Evolutionary conservation across 37 sponge, comb jelly and placozoan genomes (phyloP).

Genomic region (Beroe ovata): DNA sequence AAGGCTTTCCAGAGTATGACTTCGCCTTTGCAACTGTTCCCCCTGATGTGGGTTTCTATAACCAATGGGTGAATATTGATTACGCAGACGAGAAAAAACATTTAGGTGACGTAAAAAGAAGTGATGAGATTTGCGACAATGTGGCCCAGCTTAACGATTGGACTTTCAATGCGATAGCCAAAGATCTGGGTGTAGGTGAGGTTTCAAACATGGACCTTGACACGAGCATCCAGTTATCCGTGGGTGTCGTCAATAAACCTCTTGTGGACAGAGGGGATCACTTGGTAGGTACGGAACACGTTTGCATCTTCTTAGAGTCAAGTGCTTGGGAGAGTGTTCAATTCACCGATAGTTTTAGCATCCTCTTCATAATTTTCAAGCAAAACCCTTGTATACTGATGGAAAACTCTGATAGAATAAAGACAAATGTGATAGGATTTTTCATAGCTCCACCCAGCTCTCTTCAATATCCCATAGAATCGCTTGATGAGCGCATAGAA

Average conservation of each 20-base stretch:
- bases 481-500: not conserved
- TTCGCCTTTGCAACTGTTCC: not conserved
- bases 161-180: not conserved
- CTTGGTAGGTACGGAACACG: not conserved
- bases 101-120: not conserved
- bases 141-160: not conserved
- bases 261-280: not conserved
- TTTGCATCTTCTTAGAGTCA: not conserved
- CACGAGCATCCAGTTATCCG: not conserved
- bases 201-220: not conserved
- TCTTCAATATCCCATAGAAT: not conserved
- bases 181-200: not conserved
- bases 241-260: not conserved
- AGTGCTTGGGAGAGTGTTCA: not conserved
- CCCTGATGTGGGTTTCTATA: slow-evolving; percentile 21
- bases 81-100: not conserved
- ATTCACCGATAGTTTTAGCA: not conserved
- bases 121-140: slow-evolving; percentile 5
- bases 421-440: not conserved
- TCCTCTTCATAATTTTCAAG: not conserved
- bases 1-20: not conserved
- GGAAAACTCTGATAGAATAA: slow-evolving; percentile 4
- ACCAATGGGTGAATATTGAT: slow-evolving; percentile 37
- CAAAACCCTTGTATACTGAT: slow-evolving; percentile 10
- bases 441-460: not conserved